These are phyloP conservation scores for Alloplasta piceator DNA, from an alignment of 2,888 invertebrate genomes.

Conservation along the genomic window DNA sequence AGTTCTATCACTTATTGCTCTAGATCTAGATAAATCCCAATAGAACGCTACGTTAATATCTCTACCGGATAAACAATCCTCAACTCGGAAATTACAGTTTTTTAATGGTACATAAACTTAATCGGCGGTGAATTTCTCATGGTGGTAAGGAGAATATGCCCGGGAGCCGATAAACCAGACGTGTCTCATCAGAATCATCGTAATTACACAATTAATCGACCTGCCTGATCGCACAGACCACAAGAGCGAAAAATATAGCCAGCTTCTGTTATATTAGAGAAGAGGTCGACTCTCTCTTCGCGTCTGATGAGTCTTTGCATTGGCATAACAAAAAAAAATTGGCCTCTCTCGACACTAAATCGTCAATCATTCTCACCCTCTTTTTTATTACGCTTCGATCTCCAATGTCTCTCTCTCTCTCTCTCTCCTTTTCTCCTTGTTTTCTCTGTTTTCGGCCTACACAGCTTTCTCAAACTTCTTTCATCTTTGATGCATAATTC, in stretches of 20 bases:
- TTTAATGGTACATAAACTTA: no score
- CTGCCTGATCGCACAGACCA: slow-evolving; percentile 13
- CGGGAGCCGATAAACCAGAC: slow-evolving; percentile 34
- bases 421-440: background rate
- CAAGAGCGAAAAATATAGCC: slow-evolving; percentile 2
- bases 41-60: no score
- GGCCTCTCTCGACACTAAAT: slow-evolving; percentile 26
- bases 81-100: no score
- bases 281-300: slow-evolving; percentile 24
- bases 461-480: slow-evolving; percentile 42
- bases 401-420: slow-evolving; percentile 17
- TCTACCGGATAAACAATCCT: no score
- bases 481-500: slow-evolving; percentile 1
- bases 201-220: slow-evolving; percentile 58
- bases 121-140: background rate
- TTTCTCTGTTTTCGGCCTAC: slow-evolving; percentile 25
- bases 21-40: no score
- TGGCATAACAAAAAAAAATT: background rate
- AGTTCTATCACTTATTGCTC: no score
- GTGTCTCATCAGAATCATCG: slow-evolving; percentile 42
- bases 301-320: slow-evolving; percentile 30
- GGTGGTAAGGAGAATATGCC: slow-evolving; percentile 9
- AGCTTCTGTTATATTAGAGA: slow-evolving; percentile 25
- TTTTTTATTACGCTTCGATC: slow-evolving; percentile 46
- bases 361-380: slow-evolving; percentile 59